Evolutionary conservation across 1,140 invertebrate species (phyloP).

Genomic region (Choristoneura fumiferana): DNA sequence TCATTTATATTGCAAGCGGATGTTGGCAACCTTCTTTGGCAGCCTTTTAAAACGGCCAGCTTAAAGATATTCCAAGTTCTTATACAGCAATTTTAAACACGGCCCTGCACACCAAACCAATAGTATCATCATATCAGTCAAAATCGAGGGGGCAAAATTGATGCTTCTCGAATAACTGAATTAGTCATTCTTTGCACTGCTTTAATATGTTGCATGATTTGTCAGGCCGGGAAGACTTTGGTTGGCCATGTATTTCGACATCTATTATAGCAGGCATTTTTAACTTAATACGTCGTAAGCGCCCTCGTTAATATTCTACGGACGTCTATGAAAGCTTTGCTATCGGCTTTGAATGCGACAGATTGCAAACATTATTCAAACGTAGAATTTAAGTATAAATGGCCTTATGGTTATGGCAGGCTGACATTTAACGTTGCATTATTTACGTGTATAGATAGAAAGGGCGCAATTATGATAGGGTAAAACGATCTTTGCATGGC

Average conservation of each 20-base stretch:
- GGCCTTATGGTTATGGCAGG: conserved; percentile 9
- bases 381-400: neutral
- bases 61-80: neutral
- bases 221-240: conserved; percentile 17
- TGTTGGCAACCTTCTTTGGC: conserved; percentile 13
- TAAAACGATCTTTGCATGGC: conserved; percentile 1
- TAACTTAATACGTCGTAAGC: conserved; percentile 7
- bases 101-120: too few species aligned
- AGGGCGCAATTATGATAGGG: neutral
- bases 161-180: conserved; percentile 27
- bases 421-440: neutral
- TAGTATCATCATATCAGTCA: conserved; percentile 13
- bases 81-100: too few species aligned
- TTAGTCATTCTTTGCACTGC: conserved; percentile 16
- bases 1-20: conserved; percentile 48
- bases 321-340: conserved; percentile 30
- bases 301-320: conserved; percentile 19
- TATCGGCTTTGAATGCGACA: conserved; percentile 16
- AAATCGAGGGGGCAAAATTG: conserved; percentile 26
- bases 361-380: conserved; percentile 17
- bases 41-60: neutral
- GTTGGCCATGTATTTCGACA: conserved; percentile 8
- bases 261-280: conserved; percentile 21
- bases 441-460: neutral
- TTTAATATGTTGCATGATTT: conserved; percentile 41